phyloP scores from a whole-genome alignment of 2,888 invertebrate species.

The Sceliomorpha sp. region DNA sequence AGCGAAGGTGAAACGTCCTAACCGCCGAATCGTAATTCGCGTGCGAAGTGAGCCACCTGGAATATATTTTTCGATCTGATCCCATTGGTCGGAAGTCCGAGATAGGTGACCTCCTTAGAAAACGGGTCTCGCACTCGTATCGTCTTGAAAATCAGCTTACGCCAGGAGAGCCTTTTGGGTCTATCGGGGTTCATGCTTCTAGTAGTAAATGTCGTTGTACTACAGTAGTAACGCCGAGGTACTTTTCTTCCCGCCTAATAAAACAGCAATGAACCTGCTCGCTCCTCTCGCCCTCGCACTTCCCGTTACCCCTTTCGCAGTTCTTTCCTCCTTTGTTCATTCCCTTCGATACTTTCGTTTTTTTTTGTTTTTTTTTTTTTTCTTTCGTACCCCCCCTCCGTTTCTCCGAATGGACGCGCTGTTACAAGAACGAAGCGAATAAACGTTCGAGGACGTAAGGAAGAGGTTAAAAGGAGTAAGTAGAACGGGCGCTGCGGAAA shows the following conservation, averaged over 20 bases:
- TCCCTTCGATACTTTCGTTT: slow-evolving; percentile 38
- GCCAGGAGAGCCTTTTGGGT: slow-evolving; percentile 25
- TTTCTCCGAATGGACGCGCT: slow-evolving; percentile 16
- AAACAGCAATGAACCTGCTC: slow-evolving; percentile 61
- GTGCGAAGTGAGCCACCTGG: slow-evolving; percentile 43
- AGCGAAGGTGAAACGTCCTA: slow-evolving; percentile 1
- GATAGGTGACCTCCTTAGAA: slow-evolving; percentile 40
- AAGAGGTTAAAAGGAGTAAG: neutral
- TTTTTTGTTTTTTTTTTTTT: too few relatives aligned
- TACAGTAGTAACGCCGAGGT: slow-evolving; percentile 41
- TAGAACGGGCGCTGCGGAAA: neutral
- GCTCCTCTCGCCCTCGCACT: slow-evolving; percentile 7
- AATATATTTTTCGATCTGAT: slow-evolving; percentile 41
- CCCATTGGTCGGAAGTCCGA: slow-evolving; percentile 9
- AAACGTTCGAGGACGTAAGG: slow-evolving; percentile 16
- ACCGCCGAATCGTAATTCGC: slow-evolving; percentile 39
- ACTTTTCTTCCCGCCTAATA: slow-evolving; percentile 61
- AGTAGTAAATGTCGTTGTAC: slow-evolving; percentile 47
- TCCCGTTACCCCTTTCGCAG: neutral
- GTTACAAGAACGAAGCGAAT: slow-evolving; percentile 22
- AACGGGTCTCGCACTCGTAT: slow-evolving; percentile 27
- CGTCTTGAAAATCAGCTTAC: slow-evolving; percentile 53
- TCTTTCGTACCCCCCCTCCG: slow-evolving; percentile 25
- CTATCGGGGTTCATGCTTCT: slow-evolving; percentile 27
- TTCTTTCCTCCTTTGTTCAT: slow-evolving; percentile 22